A percentile compares a stretch with the other conserved stretches of the same genome.
Evolutionary conservation across 2,113 vertebrate species (phyloP).

Genomic region (Eurystomus gularis): DNA sequence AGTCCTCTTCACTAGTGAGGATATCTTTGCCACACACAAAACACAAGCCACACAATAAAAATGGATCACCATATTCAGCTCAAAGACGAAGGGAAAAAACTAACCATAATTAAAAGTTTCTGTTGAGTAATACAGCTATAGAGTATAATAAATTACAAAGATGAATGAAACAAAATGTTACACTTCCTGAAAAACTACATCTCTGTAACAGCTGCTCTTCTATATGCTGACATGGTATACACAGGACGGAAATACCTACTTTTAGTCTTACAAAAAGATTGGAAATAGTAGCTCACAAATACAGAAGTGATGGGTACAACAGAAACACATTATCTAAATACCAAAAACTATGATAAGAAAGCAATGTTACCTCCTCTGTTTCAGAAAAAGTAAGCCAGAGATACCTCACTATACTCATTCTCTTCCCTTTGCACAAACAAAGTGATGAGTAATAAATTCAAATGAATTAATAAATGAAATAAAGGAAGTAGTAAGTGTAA

Average conservation of each 20-base stretch:
- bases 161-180: background rate
- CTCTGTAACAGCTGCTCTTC: background rate
- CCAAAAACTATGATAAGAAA: background rate
- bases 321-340: background rate
- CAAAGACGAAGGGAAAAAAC: background rate
- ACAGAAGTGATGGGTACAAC: background rate
- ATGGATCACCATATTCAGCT: background rate
- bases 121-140: background rate
- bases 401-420: background rate
- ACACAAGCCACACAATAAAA: background rate
- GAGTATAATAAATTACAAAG: background rate
- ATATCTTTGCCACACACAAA: background rate
- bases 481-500: too few relatives aligned
- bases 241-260: background rate
- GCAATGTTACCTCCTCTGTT: background rate
- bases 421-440: background rate
- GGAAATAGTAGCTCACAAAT: background rate
- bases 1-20: background rate
- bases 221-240: background rate
- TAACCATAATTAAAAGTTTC: background rate
- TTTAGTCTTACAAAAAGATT: background rate
- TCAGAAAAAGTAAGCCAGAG: background rate
- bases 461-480: too few relatives aligned
- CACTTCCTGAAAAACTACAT: background rate
- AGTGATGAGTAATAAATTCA: background rate